phyloP scores from a whole-genome alignment of 2,113 vertebrate species.

The Sylvietta virens region DNA sequence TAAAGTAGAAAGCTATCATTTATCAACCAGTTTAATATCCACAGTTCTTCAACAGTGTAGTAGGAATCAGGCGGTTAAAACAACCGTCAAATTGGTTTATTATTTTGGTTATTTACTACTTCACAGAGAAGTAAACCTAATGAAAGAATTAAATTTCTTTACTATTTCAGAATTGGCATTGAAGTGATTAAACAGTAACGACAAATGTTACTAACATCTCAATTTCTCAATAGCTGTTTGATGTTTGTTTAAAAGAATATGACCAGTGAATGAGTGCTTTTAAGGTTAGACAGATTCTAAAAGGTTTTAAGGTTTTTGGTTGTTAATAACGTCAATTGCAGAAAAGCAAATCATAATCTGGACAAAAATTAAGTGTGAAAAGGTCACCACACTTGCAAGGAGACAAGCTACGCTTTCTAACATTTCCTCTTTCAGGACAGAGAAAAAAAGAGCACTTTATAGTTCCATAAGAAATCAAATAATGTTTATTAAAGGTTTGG shows the following conservation, averaged over 20 bases:
- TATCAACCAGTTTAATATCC: neutral
- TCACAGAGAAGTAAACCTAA: neutral
- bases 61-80: neutral
- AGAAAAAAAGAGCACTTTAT: neutral
- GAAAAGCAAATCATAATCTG: neutral
- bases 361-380: neutral
- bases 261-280: neutral
- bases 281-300: neutral
- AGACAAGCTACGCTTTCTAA: neutral
- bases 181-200: neutral
- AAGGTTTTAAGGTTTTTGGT: neutral
- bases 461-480: neutral
- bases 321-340: neutral
- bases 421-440: neutral
- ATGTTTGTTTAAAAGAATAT: neutral
- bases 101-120: neutral
- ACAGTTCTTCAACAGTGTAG: neutral
- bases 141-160: neutral
- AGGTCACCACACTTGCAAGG: neutral
- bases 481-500: neutral
- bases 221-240: neutral
- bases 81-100: neutral
- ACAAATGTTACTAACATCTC: neutral
- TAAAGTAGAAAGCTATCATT: neutral
- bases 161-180: neutral